Evolutionary conservation across 1,140 invertebrate species (phyloP).

Genomic region (Hypsibius dujardini): DNA sequence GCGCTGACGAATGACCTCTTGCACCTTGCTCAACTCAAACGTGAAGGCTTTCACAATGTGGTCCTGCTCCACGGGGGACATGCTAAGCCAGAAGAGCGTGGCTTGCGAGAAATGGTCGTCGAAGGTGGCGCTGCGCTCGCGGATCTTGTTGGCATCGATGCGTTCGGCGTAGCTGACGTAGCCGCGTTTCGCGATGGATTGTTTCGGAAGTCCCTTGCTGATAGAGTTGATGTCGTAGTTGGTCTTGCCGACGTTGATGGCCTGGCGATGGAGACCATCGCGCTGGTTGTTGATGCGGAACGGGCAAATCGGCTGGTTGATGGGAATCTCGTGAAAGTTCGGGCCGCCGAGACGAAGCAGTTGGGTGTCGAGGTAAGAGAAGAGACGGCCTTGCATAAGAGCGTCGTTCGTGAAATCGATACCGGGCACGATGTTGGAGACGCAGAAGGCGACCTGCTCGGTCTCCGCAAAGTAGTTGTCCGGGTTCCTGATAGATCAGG

Average conservation of each 20-base stretch:
- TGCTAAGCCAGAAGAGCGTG: constrained; percentile 5
- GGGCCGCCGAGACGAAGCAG: constrained; percentile 65
- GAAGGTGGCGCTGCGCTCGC: neutral
- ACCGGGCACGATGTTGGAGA: constrained; percentile 71
- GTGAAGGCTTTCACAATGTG: neutral
- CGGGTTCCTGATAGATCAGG: constrained; percentile 42
- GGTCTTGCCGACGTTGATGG: constrained; percentile 32
- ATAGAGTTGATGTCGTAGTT: constrained; percentile 15
- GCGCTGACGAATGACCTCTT: neutral
- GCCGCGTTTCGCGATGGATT: neutral
- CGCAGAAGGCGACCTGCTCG: constrained; percentile 84
- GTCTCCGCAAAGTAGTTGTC: constrained; percentile 83
- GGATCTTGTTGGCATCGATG: neutral
- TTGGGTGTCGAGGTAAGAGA: constrained; percentile 85
- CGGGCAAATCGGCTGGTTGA: constrained; percentile 67
- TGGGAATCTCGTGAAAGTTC: constrained; percentile 77
- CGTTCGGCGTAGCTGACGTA: neutral
- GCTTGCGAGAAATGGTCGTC: constrained; percentile 7
- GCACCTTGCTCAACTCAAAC: neutral
- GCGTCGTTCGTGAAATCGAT: constrained; percentile 39
- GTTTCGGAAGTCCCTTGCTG: constrained; percentile 10
- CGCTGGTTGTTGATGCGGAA: constrained; percentile 58
- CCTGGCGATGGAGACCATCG: constrained; percentile 48
- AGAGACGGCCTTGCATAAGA: constrained; percentile 52
- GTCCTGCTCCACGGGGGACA: neutral